Conservation (phyloP, 2,113 vertebrate genomes). For the Symphodus melops region DNA sequence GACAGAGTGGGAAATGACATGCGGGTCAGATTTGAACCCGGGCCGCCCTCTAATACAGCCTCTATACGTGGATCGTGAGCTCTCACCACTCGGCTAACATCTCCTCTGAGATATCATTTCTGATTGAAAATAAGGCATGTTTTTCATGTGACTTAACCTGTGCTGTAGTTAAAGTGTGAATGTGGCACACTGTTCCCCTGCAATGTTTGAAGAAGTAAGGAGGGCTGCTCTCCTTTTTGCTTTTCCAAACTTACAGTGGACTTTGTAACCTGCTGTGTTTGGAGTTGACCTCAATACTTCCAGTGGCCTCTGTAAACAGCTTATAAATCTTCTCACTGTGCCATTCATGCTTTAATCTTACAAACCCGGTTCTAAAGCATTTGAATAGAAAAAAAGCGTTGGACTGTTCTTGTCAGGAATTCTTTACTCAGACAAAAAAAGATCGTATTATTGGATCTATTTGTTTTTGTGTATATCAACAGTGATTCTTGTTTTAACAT, state of each 20-base stretch:
- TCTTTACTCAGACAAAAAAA: no score
- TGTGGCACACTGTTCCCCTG: not conserved
- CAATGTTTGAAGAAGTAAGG: not conserved
- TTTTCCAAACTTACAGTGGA: not conserved
- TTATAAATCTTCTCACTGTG: not conserved
- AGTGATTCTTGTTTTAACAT: no score
- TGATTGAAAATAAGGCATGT: not conserved
- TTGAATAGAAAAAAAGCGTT: no score
- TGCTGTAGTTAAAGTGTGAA: not conserved
- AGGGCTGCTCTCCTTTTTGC: not conserved
- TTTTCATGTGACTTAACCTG: not conserved
- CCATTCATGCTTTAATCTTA: not conserved
- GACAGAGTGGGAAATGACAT: no score
- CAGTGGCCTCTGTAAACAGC: constrained; percentile 7
- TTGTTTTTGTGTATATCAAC: no score
- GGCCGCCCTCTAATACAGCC: no score
- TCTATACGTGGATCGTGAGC: no score
- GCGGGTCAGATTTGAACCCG: no score
- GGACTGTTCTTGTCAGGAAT: no score
- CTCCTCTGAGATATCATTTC: no score
- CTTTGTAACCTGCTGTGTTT: constrained; percentile 3
- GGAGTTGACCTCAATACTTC: not conserved
- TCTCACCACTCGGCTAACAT: no score
- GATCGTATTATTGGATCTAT: no score
- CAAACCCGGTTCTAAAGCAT: not conserved